A percentile compares a stretch with the other conserved stretches of the same genome.
phyloP scores from a whole-genome alignment of 2,888 invertebrate species.

The Cheilosia vernalis region DNA sequence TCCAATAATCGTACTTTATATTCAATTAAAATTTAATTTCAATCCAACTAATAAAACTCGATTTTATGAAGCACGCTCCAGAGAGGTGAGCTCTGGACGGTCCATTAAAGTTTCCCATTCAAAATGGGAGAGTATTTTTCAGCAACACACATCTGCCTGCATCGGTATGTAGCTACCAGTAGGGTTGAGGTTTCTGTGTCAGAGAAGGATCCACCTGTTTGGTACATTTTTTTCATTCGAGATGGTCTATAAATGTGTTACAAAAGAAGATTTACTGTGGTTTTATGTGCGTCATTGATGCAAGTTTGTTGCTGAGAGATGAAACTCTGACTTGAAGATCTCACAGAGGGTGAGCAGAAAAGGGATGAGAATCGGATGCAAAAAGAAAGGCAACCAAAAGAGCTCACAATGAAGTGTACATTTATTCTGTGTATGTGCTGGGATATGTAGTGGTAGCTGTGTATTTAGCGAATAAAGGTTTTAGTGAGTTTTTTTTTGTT shows the following conservation, averaged over 20 bases:
- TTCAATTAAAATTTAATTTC: constrained; percentile 71
- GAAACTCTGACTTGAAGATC: constrained; percentile 18
- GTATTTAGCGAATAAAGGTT: constrained; percentile 35
- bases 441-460: neutral
- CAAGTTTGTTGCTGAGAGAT: constrained; percentile 42
- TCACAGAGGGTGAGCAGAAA: neutral
- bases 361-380: constrained; percentile 14
- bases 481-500: constrained; percentile 19
- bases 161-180: neutral
- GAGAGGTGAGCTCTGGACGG: constrained; percentile 3
- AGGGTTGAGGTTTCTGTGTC: neutral
- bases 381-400: constrained; percentile 15
- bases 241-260: neutral
- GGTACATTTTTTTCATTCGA: constrained; percentile 23
- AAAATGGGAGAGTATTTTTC: neutral
- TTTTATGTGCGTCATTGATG: neutral
- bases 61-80: constrained; percentile 60
- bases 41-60: constrained; percentile 59
- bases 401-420: constrained; percentile 22
- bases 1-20: constrained; percentile 69
- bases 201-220: constrained; percentile 47
- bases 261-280: too few species aligned
- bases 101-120: constrained; percentile 49
- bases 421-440: neutral
- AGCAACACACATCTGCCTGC: neutral